Evolutionary conservation across 2,113 vertebrate species (phyloP), one percentile per base, ranked within the genome.

Genomic region (Arizona elegans): DNA sequence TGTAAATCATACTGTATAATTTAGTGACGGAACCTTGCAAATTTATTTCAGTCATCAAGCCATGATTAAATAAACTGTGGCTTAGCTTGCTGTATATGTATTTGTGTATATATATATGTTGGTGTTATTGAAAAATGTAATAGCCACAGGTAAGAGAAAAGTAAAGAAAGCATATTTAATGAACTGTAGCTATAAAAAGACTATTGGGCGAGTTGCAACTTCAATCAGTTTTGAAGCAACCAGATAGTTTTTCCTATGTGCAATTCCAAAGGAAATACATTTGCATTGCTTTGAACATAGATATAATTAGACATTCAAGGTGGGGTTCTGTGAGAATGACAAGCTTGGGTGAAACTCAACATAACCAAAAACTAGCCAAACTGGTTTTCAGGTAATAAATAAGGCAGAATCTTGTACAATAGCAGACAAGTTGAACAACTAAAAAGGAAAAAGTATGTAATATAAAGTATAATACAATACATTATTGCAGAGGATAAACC

Each of bases 251-350:
- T 91, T 23, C 9, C 17, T 12, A 91, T 81, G 12, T 91, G 92
- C 56, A 29, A 58, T 75, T 88, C 33, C 21, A 91, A 54, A 19
- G 70, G 38, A 91, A 81, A 29, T 56, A 52, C 29, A 91, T 88
- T 91, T 91, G 38, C 90, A 88, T 93, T 93, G 86, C 93, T 93
- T 93, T 93, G 90, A 88, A 91, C 62, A 29, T 91, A 12, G 11
- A 88, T 90, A 15, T 88, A 91, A 88, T 58, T 93, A 93, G 58
- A 29, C 43, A 88, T 8, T 58, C 62, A 75, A 81, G 90, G 86
- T 88, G 86, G 55, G 90, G 50, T 91, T 88, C 86, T 58, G 86
- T 88, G 86, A 91, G 89, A 88, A 87, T 55, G 85, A 87, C 87
- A 91, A 43, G 58, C 90, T 75, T 91, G 54, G 53, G 54, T 90